Evolutionary conservation across 2,797 vertebrate species (phyloP), one percentile per base, ranked within the genome.

Genomic region (Sebastes flavidus): DNA sequence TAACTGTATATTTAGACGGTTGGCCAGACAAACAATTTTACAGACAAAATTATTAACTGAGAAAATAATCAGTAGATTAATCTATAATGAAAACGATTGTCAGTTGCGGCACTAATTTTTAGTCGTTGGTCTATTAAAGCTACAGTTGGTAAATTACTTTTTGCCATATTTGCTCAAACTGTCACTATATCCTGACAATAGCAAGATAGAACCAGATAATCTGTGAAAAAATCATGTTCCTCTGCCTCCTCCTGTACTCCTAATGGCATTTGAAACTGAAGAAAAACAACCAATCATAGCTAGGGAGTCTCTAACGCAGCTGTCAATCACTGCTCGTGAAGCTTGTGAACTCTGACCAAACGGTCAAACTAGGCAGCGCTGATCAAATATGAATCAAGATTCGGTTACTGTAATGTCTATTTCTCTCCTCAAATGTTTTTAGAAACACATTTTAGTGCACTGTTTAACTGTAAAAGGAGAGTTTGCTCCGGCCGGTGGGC

Each of bases 401-500:
- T 18, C 0, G 0, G 46, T 49, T 49, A 49, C 7, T 49, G 18
- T 20, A 8, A 49, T 49, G 46, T 20, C 18, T 18, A 49, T 49
- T 20, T 49, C 46, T 49, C 18, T 49, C 42, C 42, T 46, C 42
- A 18, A 18, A 46, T 18, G 16, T 46, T 46, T 46, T 46, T 46
- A 46, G 16, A 46, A 46, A 46, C 16, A 46, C 0, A 46, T 46
- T 46, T 18, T 46, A 46, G 42, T 46, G 6, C 6, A 46, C 42
- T 46, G 42, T 46, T 46, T 46, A 0, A 3, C 42, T 46, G 42
- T 46, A 1, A 46, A 46, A 46, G 42, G 49, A n/a, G 20, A 52
- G 20, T 52, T n/a, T 52, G 20, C 20, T 52, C 49, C 8, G 1
- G 8, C 49, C 7, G 0, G 49, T 52, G 0, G 49, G 49, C 49